Base-by-base conservation (phyloP, 2,888 invertebrate genomes). In the Alentia gelatinosa region DNA sequence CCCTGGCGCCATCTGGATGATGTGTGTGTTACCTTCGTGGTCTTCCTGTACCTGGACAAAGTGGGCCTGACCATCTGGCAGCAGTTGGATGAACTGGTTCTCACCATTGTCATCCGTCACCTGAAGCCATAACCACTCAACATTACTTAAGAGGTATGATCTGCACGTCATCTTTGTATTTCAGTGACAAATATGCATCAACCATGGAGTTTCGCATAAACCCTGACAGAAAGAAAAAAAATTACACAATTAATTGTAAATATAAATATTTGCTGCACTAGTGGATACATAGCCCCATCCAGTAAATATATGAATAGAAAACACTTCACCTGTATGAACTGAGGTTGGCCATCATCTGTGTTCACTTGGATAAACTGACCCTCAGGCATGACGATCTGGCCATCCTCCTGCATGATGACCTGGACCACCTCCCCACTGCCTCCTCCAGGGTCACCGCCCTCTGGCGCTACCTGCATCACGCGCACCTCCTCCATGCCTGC, bases 351-450 rank as follows among this genome's bases (percentile, higher is more conserved):
- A 79, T 89, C 89, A 9, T 83, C 91, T n/a, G 91, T 89, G 42
- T 83, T 91, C 23, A 91, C 89, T 63, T 91, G 91, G 37, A 91
- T 83, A 37, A 91, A 63, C 83, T 91, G 91, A 9, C 90, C 86
- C 50, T 90, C 90, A 5, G 91, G 91, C 89, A 91, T 47, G 33
- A 91, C 40, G 23, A 86, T 63, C 35, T 89, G 83, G 4, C 91
- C 91, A 23, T 91, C 89, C 9, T 91, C 91, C 63, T 91, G 91
- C 91, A 91, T 89, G 89, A 91, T 91, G 39, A 91, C 83, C 89
- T 91, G 91, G 40, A 91, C 89, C 35, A 91, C 91, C 79, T 91
- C 91, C 26, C 35, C 75, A 35, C 79, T 42, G 3, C 47, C 86
- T 33, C 30, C 86, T 9, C 26, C 23, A n/a, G 79, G 37, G 47